A percentile compares a stretch with the other conserved stretches of the same genome.
phyloP scores from a whole-genome alignment of 1,140 invertebrate genomes.

The Ephestia elutella region DNA sequence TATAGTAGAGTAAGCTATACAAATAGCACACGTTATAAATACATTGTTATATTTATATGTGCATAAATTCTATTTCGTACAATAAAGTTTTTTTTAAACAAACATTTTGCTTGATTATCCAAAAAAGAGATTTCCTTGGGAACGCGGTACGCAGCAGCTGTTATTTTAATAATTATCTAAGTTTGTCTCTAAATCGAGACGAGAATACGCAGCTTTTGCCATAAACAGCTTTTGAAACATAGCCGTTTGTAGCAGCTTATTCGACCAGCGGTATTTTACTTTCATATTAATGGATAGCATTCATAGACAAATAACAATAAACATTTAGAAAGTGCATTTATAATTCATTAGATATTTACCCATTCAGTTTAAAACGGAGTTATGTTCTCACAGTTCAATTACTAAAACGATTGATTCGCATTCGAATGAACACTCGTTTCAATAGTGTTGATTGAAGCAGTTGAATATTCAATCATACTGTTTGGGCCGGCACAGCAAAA shows the following conservation, averaged over 20 bases:
- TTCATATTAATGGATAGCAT: background rate
- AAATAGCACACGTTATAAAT: too few species aligned
- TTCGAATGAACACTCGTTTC: conserved; percentile 40
- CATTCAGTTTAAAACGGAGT: background rate
- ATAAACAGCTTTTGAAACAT: background rate
- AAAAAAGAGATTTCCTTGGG: too few species aligned
- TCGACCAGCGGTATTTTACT: background rate
- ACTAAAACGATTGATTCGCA: conserved; percentile 36
- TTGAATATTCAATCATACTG: conserved; percentile 33
- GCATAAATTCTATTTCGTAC: too few species aligned
- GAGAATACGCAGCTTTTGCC: background rate
- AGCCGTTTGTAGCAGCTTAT: background rate
- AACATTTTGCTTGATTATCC: too few species aligned
- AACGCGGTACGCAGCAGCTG: too few species aligned
- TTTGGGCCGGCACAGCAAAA: conserved; percentile 32
- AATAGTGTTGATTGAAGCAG: conserved; percentile 50
- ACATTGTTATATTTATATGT: too few species aligned
- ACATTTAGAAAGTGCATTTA: background rate
- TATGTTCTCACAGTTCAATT: conserved; percentile 29
- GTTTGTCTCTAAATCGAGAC: background rate
- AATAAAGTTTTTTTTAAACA: too few species aligned
- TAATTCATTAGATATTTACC: conserved; percentile 1
- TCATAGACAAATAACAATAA: background rate
- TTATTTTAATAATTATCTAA: too few species aligned
- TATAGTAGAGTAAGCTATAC: too few species aligned